Evolutionary conservation across 2,797 vertebrate genomes (phyloP).

Genomic region (Falco cherrug): DNA sequence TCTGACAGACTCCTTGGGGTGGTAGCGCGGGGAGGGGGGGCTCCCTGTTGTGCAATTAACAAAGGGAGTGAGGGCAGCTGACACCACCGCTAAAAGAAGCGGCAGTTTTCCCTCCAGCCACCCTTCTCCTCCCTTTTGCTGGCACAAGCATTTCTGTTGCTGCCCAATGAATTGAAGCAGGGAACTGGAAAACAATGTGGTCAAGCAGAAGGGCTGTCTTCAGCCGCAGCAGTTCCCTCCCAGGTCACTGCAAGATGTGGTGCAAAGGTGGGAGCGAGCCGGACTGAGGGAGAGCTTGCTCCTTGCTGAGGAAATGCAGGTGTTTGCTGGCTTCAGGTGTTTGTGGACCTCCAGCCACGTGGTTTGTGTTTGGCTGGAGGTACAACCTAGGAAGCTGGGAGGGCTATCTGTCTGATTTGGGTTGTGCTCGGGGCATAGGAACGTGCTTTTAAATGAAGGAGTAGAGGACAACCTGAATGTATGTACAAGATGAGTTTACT

Average conservation of each 20-base stretch:
- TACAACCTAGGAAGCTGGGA: background rate
- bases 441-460: background rate
- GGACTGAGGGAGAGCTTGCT: background rate
- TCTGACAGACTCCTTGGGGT: background rate
- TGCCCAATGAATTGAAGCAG: background rate
- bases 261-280: background rate
- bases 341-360: accelerated
- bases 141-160: background rate
- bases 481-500: background rate
- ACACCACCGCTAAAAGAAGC: background rate
- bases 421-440: background rate
- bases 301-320: background rate
- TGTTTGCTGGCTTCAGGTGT: background rate
- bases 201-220: background rate
- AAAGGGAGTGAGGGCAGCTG: background rate
- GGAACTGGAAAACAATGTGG: background rate
- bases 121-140: background rate
- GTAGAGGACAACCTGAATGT: background rate
- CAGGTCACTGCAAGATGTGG: background rate
- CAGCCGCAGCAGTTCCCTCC: background rate
- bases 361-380: background rate
- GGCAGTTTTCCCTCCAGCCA: background rate
- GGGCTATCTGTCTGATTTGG: background rate
- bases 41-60: background rate
- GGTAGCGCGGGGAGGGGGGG: background rate